Evolutionary conservation across 2,797 vertebrate genomes (phyloP), one percentile per base, ranked within the genome.

Genomic region (Brotula barbata): DNA sequence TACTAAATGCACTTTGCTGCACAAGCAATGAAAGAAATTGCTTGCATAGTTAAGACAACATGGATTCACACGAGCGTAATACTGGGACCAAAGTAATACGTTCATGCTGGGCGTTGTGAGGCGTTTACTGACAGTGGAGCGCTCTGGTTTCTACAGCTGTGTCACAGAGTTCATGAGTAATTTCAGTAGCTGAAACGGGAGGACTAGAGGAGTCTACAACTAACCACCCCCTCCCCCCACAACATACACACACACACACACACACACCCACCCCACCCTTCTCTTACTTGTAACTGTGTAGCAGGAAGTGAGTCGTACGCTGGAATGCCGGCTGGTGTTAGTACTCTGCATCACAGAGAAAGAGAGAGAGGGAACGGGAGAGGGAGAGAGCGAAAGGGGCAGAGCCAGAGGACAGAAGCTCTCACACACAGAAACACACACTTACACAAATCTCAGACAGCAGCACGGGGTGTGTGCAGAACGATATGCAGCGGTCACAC

Each of bases 221-320:
- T 45, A 42, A 54, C 47, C 61, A 66, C 41, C 25, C 55, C 49
- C 54, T 39, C 25, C 55, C 49, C 54, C 39, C 21, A 44, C 34
- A 46, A 46, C 58, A 25, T n/a, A 68, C 68, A 46, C 48, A 31
- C 46, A 45, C 1, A 45, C 31, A 40, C 58, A 41, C 2, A n/a
- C 69, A 22, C 28, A 58, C 67, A 46, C 61, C 43, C 63, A 54
- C 58, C 56, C 81, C 64, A 19, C 67, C 68, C 77, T 60, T 36
- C 48, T 54, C 59, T 71, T 55, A 64, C 64, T 61, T 34, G 58
- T 53, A 63, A 64, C 64, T 59, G 65, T 64, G 72, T 64, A 75
- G 78, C 87, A 89, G 91, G 85, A 92, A 92, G 86, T 88, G 68
- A 89, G 75, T 76, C 23, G 6, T 81, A 77, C 41, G 49, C n/a